Evolutionary conservation across 2,888 invertebrate genomes (phyloP).

Genomic region (Acheta domesticus): DNA sequence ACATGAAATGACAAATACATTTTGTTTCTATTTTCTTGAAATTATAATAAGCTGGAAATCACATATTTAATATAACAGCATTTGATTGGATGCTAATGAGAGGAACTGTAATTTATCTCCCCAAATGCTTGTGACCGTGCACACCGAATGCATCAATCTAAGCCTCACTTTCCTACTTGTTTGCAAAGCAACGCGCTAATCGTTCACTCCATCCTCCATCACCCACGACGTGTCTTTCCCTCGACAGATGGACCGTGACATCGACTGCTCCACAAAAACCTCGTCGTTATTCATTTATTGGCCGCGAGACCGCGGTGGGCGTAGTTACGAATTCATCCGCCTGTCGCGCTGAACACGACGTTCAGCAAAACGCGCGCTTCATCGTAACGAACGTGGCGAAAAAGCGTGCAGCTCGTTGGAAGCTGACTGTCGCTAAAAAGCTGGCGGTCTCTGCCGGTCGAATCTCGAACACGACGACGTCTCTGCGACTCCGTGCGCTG

Average conservation of each 20-base stretch:
- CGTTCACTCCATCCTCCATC: no score
- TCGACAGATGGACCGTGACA: not conserved
- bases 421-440: not conserved
- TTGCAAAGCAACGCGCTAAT: no score
- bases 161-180: no score
- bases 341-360: not conserved
- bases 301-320: not conserved
- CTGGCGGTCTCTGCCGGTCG: not conserved
- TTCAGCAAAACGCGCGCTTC: not conserved
- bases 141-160: no score
- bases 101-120: no score
- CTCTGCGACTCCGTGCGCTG: not conserved
- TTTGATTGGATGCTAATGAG: no score
- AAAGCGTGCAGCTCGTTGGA: not conserved
- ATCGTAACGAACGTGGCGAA: not conserved
- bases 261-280: not conserved
- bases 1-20: no score
- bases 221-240: not conserved
- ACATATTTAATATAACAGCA: no score
- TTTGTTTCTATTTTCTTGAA: no score
- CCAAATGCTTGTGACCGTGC: no score
- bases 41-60: no score
- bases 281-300: not conserved
- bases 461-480: not conserved
- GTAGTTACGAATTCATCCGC: not conserved